Conservation (phyloP, 1,140 invertebrate genomes). For the Drosophila paulistorum region DNA sequence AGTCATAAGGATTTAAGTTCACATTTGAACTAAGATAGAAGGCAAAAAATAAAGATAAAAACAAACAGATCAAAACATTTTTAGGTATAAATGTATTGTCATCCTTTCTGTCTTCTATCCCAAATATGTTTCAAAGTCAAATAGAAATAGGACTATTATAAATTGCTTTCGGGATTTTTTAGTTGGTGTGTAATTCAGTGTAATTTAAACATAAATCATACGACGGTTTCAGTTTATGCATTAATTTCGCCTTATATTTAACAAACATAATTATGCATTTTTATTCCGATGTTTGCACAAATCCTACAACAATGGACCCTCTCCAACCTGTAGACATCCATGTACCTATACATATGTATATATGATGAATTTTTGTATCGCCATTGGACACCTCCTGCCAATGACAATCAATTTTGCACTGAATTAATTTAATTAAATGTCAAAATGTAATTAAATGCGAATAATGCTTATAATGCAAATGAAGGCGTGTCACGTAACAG, state of each 20-base stretch:
- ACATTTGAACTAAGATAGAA: no score
- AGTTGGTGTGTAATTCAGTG: neutral
- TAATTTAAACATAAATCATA: neutral
- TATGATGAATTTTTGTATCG: slow-evolving; percentile 10
- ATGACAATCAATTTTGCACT: slow-evolving; percentile 66
- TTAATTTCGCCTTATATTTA: slow-evolving; percentile 4
- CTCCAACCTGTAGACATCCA: neutral
- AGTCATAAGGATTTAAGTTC: no score
- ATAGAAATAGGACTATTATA: no score
- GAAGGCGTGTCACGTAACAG: slow-evolving; percentile 48
- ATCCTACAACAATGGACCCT: slow-evolving; percentile 6
- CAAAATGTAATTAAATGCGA: slow-evolving; percentile 74
- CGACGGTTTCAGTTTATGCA: neutral
- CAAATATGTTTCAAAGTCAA: no score
- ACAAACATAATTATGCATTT: slow-evolving; percentile 2
- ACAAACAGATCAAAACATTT: no score
- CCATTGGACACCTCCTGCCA: slow-evolving; percentile 40
- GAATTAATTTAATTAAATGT: slow-evolving; percentile 79
- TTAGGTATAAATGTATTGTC: no score
- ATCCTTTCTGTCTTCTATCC: no score
- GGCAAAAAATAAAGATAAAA: no score
- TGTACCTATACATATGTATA: neutral
- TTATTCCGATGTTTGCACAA: neutral
- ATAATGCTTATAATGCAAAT: slow-evolving; percentile 65
- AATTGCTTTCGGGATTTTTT: no score